Percentiles rank a stretch among this genome's conserved stretches.
Conservation (phyloP, 2,113 vertebrate species). For the Corvus cornix region DNA sequence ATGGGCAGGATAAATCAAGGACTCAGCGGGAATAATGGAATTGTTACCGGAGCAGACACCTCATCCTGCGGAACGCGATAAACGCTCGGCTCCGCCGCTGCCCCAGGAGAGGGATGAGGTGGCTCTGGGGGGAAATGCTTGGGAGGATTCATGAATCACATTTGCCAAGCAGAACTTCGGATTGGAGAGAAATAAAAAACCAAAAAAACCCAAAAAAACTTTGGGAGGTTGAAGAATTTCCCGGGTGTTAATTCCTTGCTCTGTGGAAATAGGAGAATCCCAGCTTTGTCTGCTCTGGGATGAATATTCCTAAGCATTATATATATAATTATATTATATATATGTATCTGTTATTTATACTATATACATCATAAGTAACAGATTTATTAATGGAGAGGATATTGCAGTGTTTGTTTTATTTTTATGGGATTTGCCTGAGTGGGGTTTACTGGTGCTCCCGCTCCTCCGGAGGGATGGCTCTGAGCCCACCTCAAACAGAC, state of each 20-base stretch:
- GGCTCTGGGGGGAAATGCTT: conserved; percentile 11
- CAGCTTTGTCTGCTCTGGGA: not conserved
- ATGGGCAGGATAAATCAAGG: conserved; percentile 51
- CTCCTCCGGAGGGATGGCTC: not conserved
- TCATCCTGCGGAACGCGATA: not conserved
- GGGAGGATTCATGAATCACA: not conserved
- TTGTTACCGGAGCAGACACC: conserved; percentile 35
- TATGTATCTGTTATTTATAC: too few relatives aligned
- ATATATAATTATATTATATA: not conserved
- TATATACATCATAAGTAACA: rapidly evolving
- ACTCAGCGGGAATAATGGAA: conserved; percentile 57
- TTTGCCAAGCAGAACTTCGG: not conserved
- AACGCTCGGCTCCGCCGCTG: not conserved
- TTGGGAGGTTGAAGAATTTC: not conserved
- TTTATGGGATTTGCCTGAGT: not conserved
- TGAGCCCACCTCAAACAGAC: not conserved
- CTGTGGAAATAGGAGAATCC: not conserved
- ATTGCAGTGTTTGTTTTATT: not conserved
- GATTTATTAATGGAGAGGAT: not conserved
- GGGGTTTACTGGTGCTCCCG: not conserved
- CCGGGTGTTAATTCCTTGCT: not conserved
- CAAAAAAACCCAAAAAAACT: not conserved
- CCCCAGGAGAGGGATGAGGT: not conserved
- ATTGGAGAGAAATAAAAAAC: not conserved
- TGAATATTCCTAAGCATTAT: not conserved